Evolutionary conservation across 2,888 invertebrate genomes (phyloP).

Genomic region (Digitonthophagus gazella): DNA sequence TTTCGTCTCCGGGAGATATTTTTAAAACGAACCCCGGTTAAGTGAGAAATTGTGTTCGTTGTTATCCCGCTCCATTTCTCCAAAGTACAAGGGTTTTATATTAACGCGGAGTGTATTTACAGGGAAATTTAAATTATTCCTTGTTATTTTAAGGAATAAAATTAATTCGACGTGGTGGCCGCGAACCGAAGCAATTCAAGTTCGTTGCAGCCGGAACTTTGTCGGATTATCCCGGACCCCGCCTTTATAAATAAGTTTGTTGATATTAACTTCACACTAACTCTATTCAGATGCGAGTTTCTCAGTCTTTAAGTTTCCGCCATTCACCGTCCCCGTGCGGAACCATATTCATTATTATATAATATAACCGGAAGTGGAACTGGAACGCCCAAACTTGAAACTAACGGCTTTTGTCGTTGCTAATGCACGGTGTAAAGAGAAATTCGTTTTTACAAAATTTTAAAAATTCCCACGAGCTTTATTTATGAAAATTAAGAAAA

Average conservation of each 20-base stretch:
- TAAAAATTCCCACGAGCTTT: too few relatives aligned
- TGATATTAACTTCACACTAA: neutral
- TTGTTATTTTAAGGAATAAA: neutral
- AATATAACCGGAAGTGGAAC: neutral
- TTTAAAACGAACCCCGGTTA: neutral
- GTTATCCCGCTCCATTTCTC: neutral
- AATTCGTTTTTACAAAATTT: neutral
- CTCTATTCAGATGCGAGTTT: neutral
- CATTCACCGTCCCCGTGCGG: neutral
- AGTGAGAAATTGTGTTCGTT: neutral
- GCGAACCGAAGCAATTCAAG: neutral
- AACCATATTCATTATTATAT: neutral
- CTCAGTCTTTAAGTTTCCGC: neutral
- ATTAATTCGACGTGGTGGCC: neutral
- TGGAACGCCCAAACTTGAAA: neutral
- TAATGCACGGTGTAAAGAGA: neutral
- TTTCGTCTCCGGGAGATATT: neutral
- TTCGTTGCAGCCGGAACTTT: neutral
- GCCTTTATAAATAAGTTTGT: neutral
- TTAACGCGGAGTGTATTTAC: neutral
- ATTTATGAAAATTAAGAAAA: too few relatives aligned
- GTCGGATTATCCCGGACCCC: neutral
- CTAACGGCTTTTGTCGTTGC: neutral
- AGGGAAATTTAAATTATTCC: neutral
- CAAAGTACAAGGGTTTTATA: neutral